Percentiles rank a stretch among this genome's conserved stretches.
Evolutionary conservation across 1,140 invertebrate genomes (phyloP).

Genomic region (Drosophila melanogaster): Release_6_plus_ISO1_MT NT_033779.5:6366501-6367000

Average conservation of each 20-base stretch:
- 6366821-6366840: too few species aligned
- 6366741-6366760: not conserved
- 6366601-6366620: not conserved
- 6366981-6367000: too few species aligned
- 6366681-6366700: not conserved
- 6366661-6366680: not conserved
- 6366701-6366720: not conserved
- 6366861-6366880: too few species aligned
- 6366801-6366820: too few species aligned
- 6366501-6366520: conserved; percentile 14
- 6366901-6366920: too few species aligned
- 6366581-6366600: not conserved
- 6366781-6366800: too few species aligned
- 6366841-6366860: too few species aligned
- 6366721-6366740: not conserved
- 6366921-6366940: too few species aligned
- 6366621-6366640: conserved; percentile 14
- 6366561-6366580: conserved; percentile 58
- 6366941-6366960: too few species aligned
- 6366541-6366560: conserved; percentile 69
- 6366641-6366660: conserved; percentile 61
- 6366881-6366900: too few species aligned
- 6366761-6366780: not conserved
- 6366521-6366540: conserved; percentile 66
- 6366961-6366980: too few species aligned